A percentile compares a stretch with the other conserved stretches of the same genome.
These are phyloP conservation scores for Theropithecus gelada DNA, from an alignment of 2,113 vertebrate genomes.

Conservation along the genomic window DNA sequence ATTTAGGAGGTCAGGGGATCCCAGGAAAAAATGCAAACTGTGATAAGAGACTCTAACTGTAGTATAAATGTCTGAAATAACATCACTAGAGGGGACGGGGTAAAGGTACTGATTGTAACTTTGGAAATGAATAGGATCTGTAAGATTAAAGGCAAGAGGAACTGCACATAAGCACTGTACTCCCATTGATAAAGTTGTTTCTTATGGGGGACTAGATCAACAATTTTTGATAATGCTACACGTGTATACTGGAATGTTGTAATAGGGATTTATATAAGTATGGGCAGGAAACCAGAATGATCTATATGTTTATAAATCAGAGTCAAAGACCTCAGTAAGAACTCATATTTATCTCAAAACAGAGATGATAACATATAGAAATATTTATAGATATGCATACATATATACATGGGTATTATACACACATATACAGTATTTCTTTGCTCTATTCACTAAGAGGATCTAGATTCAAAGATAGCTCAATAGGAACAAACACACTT, in stretches of 20 bases:
- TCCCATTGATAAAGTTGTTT: background rate
- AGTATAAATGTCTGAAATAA: background rate
- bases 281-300: background rate
- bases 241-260: rapidly evolving
- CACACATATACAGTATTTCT: background rate
- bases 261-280: background rate
- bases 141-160: background rate
- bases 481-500: background rate
- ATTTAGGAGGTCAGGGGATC: background rate
- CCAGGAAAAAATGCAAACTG: background rate
- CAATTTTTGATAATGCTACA: background rate
- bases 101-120: background rate
- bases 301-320: background rate
- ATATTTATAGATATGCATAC: background rate
- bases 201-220: too few relatives aligned
- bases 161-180: background rate
- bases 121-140: background rate
- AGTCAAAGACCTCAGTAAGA: background rate
- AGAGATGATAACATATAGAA: background rate
- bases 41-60: background rate
- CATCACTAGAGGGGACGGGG: background rate
- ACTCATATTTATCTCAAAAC: background rate
- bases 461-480: background rate
- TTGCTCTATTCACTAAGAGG: background rate
- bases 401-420: background rate